These are phyloP conservation scores for Tetanocera ferruginea DNA, from an alignment of 2,888 invertebrate species.

Conservation along the genomic window DNA sequence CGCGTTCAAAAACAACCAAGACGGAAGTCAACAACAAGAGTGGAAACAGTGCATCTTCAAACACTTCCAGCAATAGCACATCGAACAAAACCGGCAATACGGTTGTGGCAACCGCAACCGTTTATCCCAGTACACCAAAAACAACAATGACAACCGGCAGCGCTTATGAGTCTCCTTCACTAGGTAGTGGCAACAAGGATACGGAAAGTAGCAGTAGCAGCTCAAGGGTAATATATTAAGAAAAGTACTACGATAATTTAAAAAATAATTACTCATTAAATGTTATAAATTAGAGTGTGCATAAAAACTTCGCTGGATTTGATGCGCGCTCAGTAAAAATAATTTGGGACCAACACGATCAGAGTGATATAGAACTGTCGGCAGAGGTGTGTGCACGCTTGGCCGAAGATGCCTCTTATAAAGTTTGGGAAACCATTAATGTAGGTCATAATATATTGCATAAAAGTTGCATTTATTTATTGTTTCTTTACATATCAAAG, in stretches of 20 bases:
- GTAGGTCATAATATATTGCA: conserved; percentile 51
- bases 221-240: neutral
- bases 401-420: conserved; percentile 69
- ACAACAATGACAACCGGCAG: conserved; percentile 40
- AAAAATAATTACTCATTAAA: neutral
- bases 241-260: neutral
- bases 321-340: conserved; percentile 66
- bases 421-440: conserved; percentile 68
- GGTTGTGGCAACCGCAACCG: conserved; percentile 49
- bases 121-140: conserved; percentile 59
- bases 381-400: conserved; percentile 64
- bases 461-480: neutral
- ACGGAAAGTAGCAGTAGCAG: conserved; percentile 49
- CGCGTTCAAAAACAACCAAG: conserved; percentile 62
- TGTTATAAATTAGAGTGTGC: conserved; percentile 54
- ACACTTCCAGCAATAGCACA: conserved; percentile 40
- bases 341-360: conserved; percentile 69
- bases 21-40: conserved; percentile 42
- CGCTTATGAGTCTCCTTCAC: conserved; percentile 47
- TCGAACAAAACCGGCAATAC: conserved; percentile 50
- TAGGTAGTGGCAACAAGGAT: conserved; percentile 41
- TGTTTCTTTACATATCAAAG: conserved; percentile 50
- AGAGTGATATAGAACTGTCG: conserved; percentile 65
- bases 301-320: conserved; percentile 64
- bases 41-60: conserved; percentile 47